Conservation (phyloP, 2,113 vertebrate species). For the Numenius arquata region DNA sequence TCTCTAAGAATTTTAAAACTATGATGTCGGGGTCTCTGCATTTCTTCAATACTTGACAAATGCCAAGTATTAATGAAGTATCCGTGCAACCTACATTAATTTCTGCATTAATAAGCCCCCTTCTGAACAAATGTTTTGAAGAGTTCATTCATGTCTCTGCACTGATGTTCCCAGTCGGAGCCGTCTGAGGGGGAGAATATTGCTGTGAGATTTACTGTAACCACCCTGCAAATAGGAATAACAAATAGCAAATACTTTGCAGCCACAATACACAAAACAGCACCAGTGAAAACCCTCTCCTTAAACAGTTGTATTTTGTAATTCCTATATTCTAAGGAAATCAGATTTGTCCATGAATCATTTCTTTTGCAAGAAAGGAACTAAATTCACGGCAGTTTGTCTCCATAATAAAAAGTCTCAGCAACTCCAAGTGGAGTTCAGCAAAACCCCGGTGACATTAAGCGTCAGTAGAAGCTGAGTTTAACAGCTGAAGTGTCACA, state of each 20-base stretch:
- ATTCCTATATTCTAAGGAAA: background rate
- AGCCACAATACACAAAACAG: background rate
- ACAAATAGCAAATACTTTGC: background rate
- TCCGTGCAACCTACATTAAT: background rate
- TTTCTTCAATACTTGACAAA: background rate
- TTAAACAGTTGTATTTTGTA: background rate
- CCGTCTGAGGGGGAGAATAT: background rate
- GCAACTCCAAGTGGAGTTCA: background rate
- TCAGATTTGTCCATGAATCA: background rate
- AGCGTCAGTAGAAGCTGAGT: background rate
- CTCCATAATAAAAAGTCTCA: background rate
- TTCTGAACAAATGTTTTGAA: background rate
- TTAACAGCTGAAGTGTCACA: background rate
- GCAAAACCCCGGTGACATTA: background rate
- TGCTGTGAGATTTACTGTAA: background rate
- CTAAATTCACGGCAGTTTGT: background rate
- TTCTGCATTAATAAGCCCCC: background rate
- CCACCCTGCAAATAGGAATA: background rate
- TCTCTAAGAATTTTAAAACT: background rate
- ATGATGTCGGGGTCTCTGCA: background rate
- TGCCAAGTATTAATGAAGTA: background rate
- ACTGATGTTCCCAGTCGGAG: background rate
- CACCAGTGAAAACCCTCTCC: background rate
- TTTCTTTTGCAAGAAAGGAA: background rate
- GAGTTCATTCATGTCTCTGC: background rate